Evolutionary conservation across 53 echinoderm and acorn worm genomes (phyloP), one percentile per base, ranked within the genome.

Genomic region (Paracentrotus lividus): DNA sequence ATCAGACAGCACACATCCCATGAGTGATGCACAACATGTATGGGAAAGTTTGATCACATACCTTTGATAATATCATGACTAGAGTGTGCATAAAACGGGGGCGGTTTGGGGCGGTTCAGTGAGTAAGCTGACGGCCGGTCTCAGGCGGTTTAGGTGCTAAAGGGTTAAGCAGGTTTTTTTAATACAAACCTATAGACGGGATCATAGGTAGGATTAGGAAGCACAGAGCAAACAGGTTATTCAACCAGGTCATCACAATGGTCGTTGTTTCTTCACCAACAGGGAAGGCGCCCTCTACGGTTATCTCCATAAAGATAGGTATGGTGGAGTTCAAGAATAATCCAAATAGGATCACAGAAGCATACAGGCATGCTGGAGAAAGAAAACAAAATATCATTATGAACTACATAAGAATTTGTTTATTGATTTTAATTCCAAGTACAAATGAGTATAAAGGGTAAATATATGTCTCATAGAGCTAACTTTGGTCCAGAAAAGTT

Each of bases 211-310:
- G 21, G 24, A 95, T 34, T 16, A 98, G 93, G 88, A 98, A 97
- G 36, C 94, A 7, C 33, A 98, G 93, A 58, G 95, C 88, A 44
- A 76, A 68, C 1, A 94, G 2, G 56, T 98, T 98, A 90, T 95
- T 98, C 53, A 98, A 89, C 94, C 94, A 97, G 1, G 97, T 96
- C 90, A 95, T 96, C 16, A 94, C 49, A 24, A 96, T 94, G 15
- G 97, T 96, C 0, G 96, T 95, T 38, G 95, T 96, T 21, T 97
- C 97, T 85, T 98, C 98, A 18, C 95, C 94, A n/a, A 97, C 77
- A 0, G 98, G 98, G 90, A 97, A 98, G 31, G 96, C 95, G 75
- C 97, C 94, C 92, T 98, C 98, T 12, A 97, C 97, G 44, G 96
- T 96, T 64, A 96, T 88, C 93, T 98, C 98, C 72, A 85, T 95